These are phyloP conservation scores for Bombus waltoni DNA, from an alignment of 1,140 invertebrate genomes.

Conservation along the genomic window DNA sequence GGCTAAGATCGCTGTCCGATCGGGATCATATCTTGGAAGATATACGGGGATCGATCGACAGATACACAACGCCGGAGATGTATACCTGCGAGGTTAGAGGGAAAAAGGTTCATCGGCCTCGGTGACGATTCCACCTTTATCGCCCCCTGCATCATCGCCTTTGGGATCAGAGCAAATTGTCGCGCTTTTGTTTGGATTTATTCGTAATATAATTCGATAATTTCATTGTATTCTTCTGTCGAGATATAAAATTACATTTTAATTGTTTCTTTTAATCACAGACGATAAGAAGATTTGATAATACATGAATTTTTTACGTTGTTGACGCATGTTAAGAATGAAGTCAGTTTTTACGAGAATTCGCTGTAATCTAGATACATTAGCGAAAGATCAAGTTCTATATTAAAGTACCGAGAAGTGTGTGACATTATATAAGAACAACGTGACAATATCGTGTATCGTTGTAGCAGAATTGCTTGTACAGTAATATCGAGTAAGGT, in stretches of 20 bases:
- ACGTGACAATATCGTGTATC: too few relatives aligned
- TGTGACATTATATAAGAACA: too few relatives aligned
- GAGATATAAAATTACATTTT: too few relatives aligned
- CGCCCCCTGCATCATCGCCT: not conserved
- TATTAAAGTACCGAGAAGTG: too few relatives aligned
- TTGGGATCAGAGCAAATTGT: constrained; percentile 1
- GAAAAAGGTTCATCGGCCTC: constrained; percentile 55
- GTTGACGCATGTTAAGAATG: too few relatives aligned
- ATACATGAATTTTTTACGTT: too few relatives aligned
- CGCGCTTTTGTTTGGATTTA: not conserved
- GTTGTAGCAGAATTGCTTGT: too few relatives aligned
- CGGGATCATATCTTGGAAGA: constrained; percentile 51
- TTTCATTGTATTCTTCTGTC: not conserved
- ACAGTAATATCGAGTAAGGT: not conserved
- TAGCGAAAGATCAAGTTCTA: too few relatives aligned
- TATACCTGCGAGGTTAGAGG: constrained; percentile 42
- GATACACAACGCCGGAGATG: constrained; percentile 30
- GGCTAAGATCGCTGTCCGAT: constrained; percentile 47
- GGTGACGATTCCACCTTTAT: constrained; percentile 33
- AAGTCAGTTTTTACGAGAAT: too few relatives aligned
- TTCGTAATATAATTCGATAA: not conserved
- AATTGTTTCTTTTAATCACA: not conserved
- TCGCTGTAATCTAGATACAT: too few relatives aligned
- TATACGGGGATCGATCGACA: constrained; percentile 49
- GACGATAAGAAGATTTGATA: not conserved